These are phyloP conservation scores for Smutsia gigantea DNA, from an alignment of 2,797 vertebrate species.

Conservation along the genomic window DNA sequence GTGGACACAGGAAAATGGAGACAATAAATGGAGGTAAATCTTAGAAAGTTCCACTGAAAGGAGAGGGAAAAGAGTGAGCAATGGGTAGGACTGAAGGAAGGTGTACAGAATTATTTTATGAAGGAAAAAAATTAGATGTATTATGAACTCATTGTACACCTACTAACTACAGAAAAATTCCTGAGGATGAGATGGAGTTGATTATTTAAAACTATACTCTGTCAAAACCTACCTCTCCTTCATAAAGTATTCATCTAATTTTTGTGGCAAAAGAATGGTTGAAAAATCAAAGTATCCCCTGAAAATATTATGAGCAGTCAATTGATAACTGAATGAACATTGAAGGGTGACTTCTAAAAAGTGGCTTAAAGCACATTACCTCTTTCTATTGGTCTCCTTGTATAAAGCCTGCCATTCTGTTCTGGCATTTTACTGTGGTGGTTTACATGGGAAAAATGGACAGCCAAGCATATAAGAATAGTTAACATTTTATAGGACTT, in stretches of 20 bases:
- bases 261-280: background rate
- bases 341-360: background rate
- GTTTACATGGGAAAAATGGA: background rate
- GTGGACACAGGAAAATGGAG: background rate
- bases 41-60: background rate
- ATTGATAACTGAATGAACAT: background rate
- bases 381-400: background rate
- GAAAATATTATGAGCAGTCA: background rate
- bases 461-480: background rate
- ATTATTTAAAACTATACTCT: background rate
- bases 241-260: background rate
- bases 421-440: background rate
- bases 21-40: background rate
- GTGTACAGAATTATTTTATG: background rate
- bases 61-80: background rate
- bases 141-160: background rate
- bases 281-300: constrained; percentile 8
- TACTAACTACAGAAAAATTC: background rate
- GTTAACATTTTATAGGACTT: background rate
- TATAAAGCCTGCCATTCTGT: background rate
- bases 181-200: background rate
- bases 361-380: background rate
- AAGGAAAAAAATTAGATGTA: background rate
- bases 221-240: background rate
- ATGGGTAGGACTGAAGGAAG: background rate